Conservation (phyloP, 2,888 invertebrate genomes). For the Schizotus pectinicornis region DNA sequence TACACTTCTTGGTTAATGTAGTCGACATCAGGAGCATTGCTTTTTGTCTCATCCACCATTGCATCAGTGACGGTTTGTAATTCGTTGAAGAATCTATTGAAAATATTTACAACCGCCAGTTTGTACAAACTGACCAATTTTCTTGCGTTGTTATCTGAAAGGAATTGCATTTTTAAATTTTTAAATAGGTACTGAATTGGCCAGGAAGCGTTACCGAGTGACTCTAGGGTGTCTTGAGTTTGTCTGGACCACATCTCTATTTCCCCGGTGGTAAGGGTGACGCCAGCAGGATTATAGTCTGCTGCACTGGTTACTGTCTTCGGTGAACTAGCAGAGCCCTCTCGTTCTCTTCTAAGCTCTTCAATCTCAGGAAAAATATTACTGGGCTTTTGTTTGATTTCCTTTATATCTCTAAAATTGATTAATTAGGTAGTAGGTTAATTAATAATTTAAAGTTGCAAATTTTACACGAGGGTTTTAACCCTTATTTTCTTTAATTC, state of each 20-base stretch:
- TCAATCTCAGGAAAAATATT: too few species aligned
- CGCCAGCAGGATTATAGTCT: neutral
- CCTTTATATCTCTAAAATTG: too few species aligned
- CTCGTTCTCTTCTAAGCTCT: too few species aligned
- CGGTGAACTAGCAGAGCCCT: neutral
- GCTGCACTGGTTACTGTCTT: neutral
- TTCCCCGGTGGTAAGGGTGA: slow-evolving; percentile 12
- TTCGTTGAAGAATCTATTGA: slow-evolving; percentile 45
- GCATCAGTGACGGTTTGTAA: slow-evolving; percentile 36
- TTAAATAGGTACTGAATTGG: neutral
- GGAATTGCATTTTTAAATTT: neutral
- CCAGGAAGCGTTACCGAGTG: slow-evolving; percentile 29
- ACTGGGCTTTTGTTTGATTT: too few species aligned
- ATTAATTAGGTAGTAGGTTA: neutral
- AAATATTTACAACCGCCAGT: slow-evolving; percentile 41
- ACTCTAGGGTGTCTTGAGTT: slow-evolving; percentile 33
- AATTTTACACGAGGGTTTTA: slow-evolving; percentile 19
- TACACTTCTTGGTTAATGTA: slow-evolving; percentile 36
- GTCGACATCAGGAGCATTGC: slow-evolving; percentile 27
- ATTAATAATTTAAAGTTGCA: too few species aligned
- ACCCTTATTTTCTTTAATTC: slow-evolving; percentile 20
- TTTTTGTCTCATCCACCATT: slow-evolving; percentile 18
- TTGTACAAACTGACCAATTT: slow-evolving; percentile 42
- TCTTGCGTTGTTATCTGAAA: slow-evolving; percentile 39
- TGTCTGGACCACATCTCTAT: slow-evolving; percentile 39